These are phyloP conservation scores for Loxodonta africana DNA, from an alignment of 2,113 vertebrate genomes.

Conservation along the genomic window DNA sequence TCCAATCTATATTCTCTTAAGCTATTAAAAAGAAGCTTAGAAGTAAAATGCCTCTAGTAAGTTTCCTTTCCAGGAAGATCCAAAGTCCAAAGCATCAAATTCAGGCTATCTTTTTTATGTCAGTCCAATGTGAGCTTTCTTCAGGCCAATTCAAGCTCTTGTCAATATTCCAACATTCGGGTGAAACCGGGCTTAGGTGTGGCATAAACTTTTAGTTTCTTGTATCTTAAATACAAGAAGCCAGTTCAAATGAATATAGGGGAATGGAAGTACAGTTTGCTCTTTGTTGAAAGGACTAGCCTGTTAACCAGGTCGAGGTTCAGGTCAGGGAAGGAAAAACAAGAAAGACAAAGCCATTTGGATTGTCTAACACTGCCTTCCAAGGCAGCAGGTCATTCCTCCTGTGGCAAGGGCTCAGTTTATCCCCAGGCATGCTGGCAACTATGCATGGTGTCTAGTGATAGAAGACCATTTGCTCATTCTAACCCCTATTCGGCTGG, in stretches of 20 bases:
- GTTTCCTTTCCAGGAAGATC: constrained; percentile 44
- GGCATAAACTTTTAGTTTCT: constrained; percentile 16
- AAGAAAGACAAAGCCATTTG: neutral
- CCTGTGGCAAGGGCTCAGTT: neutral
- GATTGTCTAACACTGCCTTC: neutral
- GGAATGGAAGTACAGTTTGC: neutral
- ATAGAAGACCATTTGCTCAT: neutral
- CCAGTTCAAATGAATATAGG: neutral
- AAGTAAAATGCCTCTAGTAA: constrained; percentile 29
- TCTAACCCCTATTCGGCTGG: neutral
- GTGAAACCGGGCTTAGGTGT: constrained; percentile 2
- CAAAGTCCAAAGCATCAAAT: constrained; percentile 41
- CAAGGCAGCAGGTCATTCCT: neutral
- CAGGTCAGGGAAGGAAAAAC: neutral
- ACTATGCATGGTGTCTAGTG: neutral
- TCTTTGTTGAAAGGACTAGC: neutral
- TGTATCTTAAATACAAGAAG: neutral
- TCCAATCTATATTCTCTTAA: constrained; percentile 15
- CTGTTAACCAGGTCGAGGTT: neutral
- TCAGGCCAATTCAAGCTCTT: constrained; percentile 9
- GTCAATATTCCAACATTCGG: neutral
- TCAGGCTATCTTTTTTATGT: neutral
- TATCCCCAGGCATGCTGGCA: neutral
- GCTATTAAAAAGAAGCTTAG: constrained; percentile 29
- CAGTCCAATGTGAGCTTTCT: neutral